Percentiles rank a stretch among this genome's conserved stretches.
These are phyloP conservation scores for Tiliacea aurago DNA, from an alignment of 2,888 invertebrate genomes.

Conservation along the genomic window DNA sequence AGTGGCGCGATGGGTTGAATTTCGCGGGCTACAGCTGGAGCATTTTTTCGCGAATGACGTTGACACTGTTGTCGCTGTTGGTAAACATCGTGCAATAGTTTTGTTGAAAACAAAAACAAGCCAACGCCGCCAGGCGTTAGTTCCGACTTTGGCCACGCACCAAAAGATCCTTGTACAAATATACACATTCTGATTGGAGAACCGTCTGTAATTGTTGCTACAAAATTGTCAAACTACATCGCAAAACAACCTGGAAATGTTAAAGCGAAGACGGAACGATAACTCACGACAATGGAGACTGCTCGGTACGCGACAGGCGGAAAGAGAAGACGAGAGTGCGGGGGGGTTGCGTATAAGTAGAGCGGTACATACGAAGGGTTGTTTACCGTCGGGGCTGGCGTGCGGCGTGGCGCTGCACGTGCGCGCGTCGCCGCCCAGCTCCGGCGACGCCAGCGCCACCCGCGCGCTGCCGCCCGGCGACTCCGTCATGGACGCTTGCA, in stretches of 20 bases:
- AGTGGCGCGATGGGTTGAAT: no score
- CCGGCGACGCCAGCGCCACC: constrained; percentile 91
- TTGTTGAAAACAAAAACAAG: not conserved
- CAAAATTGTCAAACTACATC: constrained; percentile 30
- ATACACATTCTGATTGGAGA: not conserved
- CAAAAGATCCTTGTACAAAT: not conserved
- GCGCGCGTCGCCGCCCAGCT: constrained; percentile 84
- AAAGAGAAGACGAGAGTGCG: constrained; percentile 55
- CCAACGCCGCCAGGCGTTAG: not conserved
- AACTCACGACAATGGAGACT: constrained; percentile 61
- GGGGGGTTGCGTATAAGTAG: constrained; percentile 71
- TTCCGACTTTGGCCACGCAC: not conserved
- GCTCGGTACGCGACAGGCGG: constrained; percentile 57
- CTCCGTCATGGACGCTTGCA: constrained; percentile 91
- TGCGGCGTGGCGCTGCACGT: constrained; percentile 85
- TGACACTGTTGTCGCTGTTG: not conserved
- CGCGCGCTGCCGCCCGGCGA: constrained; percentile 85
- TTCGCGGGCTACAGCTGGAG: no score
- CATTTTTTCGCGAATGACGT: not conserved
- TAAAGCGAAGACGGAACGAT: constrained; percentile 47
- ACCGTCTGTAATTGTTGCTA: not conserved
- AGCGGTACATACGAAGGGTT: constrained; percentile 87
- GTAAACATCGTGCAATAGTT: not conserved
- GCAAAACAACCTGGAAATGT: constrained; percentile 45
- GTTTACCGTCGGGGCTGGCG: constrained; percentile 90